Conservation (phyloP, 2,888 invertebrate genomes). For the Mesorhabditis sp. region DNA sequence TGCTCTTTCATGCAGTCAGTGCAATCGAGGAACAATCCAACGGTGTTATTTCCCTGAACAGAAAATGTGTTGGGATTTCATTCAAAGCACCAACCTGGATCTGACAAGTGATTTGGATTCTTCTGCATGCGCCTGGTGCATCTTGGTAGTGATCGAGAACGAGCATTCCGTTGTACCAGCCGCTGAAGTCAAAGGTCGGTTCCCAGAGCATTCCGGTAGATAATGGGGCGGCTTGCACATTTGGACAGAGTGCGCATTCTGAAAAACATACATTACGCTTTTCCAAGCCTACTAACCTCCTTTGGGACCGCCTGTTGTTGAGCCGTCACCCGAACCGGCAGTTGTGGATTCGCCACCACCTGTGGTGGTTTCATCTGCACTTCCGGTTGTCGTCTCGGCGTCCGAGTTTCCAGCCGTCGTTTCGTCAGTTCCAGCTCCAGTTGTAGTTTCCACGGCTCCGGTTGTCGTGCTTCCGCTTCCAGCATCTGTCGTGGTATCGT, state of each 20-base stretch:
- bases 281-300: not conserved
- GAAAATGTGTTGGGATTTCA: not conserved
- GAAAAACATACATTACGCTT: not conserved
- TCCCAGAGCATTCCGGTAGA: not conserved
- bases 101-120: not conserved
- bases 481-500: not conserved
- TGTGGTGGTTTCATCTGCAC: not conserved
- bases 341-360: not conserved
- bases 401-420: no score
- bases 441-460: not conserved
- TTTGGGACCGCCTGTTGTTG: not conserved
- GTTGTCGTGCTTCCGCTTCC: not conserved
- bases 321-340: not conserved
- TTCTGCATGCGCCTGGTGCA: not conserved
- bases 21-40: not conserved
- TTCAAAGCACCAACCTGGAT: not conserved
- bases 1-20: not conserved
- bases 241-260: constrained; percentile 4
- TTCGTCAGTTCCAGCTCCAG: not conserved
- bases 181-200: not conserved
- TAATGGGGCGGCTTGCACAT: not conserved
- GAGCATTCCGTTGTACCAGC: constrained; percentile 6
- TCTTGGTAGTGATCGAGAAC: constrained; percentile 6
- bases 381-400: not conserved
- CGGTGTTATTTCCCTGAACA: not conserved